Percentiles rank a stretch among this genome's conserved stretches.
phyloP scores from a whole-genome alignment of 2,888 invertebrate species.

The Rhogogaster chlorosoma region DNA sequence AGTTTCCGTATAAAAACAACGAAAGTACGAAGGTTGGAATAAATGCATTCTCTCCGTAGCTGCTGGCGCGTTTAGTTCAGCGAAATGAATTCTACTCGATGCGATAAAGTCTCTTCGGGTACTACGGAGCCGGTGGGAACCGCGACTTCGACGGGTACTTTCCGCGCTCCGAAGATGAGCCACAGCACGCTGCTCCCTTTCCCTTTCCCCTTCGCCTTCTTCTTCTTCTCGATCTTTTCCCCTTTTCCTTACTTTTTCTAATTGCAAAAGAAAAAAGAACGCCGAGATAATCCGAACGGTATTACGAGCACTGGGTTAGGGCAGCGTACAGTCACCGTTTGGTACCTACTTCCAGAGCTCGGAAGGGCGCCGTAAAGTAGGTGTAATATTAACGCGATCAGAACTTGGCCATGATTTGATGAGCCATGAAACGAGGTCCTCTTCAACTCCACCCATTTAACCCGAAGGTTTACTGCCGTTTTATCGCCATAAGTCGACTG shows the following conservation, averaged over 20 bases:
- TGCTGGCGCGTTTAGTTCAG: conserved; percentile 1
- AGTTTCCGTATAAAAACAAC: conserved; percentile 60
- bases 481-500: conserved; percentile 32
- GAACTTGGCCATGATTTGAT: conserved; percentile 37
- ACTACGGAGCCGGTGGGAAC: not conserved
- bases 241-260: not conserved
- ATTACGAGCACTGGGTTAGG: not conserved
- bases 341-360: not conserved
- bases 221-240: not conserved
- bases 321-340: not conserved
- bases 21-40: conserved; percentile 65
- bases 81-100: conserved; percentile 60
- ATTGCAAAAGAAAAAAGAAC: not conserved
- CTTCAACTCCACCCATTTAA: conserved; percentile 28
- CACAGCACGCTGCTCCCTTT: not conserved
- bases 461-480: conserved; percentile 20
- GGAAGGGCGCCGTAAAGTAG: not conserved
- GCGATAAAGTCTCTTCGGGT: conserved; percentile 60
- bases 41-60: conserved; percentile 66
- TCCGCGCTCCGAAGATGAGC: not conserved
- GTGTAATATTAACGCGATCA: conserved; percentile 41
- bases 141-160: not conserved
- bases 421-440: conserved; percentile 42
- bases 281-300: not conserved
- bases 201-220: not conserved